Percentiles rank a stretch among this genome's conserved stretches.
phyloP scores from a whole-genome alignment of 2,113 vertebrate species.

The Bubo blakistoni region DNA sequence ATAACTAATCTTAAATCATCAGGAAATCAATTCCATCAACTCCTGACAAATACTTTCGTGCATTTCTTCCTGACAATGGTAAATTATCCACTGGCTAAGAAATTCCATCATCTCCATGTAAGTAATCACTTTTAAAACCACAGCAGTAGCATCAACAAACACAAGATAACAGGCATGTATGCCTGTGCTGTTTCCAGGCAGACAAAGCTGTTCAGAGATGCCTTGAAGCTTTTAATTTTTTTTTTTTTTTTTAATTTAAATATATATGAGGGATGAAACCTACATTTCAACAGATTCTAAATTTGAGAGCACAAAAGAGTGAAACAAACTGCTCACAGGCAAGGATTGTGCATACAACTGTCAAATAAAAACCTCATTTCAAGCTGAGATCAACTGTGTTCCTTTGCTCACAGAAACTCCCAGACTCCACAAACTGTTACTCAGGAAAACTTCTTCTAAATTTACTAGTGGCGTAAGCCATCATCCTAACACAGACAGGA shows the following conservation, averaged over 20 bases:
- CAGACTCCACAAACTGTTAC: neutral
- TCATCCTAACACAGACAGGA: neutral
- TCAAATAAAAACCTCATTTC: neutral
- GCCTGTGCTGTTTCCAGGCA: neutral
- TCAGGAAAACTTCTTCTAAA: neutral
- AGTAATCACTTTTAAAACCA: neutral
- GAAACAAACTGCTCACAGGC: neutral
- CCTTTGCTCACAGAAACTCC: neutral
- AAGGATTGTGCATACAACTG: neutral
- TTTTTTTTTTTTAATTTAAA: neutral
- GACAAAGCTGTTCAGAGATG: neutral
- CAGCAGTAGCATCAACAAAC: neutral
- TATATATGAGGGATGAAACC: neutral
- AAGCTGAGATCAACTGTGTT: neutral
- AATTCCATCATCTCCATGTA: neutral
- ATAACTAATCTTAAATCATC: conserved; percentile 4
- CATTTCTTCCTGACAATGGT: neutral
- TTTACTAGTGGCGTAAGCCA: neutral
- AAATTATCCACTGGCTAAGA: neutral
- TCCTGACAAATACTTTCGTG: neutral
- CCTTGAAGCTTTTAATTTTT: neutral
- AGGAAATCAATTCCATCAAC: neutral
- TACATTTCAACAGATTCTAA: neutral
- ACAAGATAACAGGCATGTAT: neutral
- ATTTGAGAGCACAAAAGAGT: neutral